A percentile compares a stretch with the other conserved stretches of the same genome.
phyloP scores from a whole-genome alignment of 2,113 vertebrate species.

The Chloropsis cyanopogon region DNA sequence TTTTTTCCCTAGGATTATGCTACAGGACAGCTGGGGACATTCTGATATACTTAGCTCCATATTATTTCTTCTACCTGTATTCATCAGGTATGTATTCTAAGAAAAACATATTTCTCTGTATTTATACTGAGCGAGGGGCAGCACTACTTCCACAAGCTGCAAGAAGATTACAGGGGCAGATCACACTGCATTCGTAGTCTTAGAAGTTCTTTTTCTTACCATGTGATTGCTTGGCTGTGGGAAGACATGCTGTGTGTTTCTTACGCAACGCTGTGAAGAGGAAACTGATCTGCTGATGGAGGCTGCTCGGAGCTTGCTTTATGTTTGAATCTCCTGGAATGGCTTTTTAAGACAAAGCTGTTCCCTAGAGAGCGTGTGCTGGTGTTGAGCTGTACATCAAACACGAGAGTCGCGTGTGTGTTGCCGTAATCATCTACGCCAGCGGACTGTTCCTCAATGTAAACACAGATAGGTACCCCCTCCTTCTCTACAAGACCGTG shows the following conservation, averaged over 20 bases:
- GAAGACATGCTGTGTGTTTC: not conserved
- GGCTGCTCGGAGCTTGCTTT: not conserved
- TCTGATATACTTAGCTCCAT: not conserved
- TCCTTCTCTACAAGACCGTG: not conserved
- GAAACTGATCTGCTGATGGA: not conserved
- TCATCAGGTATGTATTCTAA: not conserved
- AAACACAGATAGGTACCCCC: not conserved
- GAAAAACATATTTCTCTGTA: not conserved
- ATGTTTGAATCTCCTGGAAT: not conserved
- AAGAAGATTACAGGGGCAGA: not conserved
- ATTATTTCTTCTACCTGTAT: not conserved
- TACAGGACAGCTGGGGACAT: not conserved
- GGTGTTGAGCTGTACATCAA: not conserved
- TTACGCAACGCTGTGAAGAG: not conserved
- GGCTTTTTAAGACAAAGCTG: not conserved
- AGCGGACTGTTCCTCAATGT: not conserved
- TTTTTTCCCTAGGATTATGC: not conserved
- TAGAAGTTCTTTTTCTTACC: too few relatives aligned
- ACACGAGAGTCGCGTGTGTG: rapidly evolving
- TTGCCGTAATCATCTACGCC: not conserved
- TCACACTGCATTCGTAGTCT: rapidly evolving
- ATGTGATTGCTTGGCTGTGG: not conserved
- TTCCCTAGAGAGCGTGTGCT: rapidly evolving
- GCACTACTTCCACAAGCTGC: not conserved
- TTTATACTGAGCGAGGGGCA: not conserved